phyloP scores from a whole-genome alignment of 1,140 invertebrate genomes.

The Camponotus pennsylvanicus region DNA sequence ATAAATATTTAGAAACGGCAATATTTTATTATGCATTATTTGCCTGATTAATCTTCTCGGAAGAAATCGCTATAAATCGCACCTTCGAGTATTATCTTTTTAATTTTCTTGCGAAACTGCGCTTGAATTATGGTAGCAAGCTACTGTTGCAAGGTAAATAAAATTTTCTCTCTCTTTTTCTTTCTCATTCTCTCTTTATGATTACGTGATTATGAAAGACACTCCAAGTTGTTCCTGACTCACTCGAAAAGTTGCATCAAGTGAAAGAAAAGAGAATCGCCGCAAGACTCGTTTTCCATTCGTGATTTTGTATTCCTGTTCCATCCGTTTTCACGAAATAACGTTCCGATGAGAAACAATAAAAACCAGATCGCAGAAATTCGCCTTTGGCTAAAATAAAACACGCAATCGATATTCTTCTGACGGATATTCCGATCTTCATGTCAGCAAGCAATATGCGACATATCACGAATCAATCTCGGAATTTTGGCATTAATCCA shows the following conservation, averaged over 20 bases:
- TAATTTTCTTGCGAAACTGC: not conserved
- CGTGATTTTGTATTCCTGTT: conserved; percentile 72
- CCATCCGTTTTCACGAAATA: conserved; percentile 53
- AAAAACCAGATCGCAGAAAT: conserved; percentile 69
- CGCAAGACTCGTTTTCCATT: conserved; percentile 58
- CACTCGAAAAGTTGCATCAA: conserved; percentile 52
- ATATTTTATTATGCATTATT: not conserved
- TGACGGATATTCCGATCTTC: not conserved
- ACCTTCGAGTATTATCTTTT: not conserved
- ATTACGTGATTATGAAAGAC: conserved; percentile 31
- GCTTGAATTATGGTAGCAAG: not conserved
- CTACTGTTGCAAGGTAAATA: conserved; percentile 15
- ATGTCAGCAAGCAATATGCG: not conserved
- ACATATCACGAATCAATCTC: conserved; percentile 15
- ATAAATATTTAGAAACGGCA: not conserved
- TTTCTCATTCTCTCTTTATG: not conserved
- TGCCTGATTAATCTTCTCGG: conserved; percentile 13
- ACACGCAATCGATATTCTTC: conserved; percentile 30
- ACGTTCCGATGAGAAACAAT: conserved; percentile 68
- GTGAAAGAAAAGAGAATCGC: conserved; percentile 57
- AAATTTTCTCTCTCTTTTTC: not conserved
- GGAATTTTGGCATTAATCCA: not conserved
- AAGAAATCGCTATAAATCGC: not conserved
- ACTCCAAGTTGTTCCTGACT: conserved; percentile 20
- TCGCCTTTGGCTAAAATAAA: not conserved